Conservation (phyloP, 1,140 invertebrate species). For the Listronotus bonariensis region DNA sequence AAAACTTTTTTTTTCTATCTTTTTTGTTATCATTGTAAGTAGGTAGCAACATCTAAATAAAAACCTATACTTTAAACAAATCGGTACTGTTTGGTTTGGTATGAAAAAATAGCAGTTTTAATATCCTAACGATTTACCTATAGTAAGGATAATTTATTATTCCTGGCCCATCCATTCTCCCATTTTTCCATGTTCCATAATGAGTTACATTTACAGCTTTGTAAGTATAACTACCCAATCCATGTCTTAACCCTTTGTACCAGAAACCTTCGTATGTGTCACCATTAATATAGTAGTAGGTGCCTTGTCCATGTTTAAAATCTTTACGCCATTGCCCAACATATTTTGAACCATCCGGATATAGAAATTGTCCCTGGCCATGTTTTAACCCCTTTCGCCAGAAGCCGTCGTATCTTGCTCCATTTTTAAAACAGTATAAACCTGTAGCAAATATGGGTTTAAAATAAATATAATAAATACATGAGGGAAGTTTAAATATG, state of each 20-base stretch:
- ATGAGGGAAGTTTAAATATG: no score
- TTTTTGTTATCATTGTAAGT: no score
- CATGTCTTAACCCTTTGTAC: constrained; percentile 74
- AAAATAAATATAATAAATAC: no score
- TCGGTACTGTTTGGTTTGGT: no score
- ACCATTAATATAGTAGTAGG: constrained; percentile 74
- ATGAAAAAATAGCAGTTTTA: no score
- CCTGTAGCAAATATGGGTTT: constrained; percentile 17
- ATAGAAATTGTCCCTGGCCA: constrained; percentile 78
- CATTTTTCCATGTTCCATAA: constrained; percentile 67
- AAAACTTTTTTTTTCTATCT: no score
- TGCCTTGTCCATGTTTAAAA: constrained; percentile 79
- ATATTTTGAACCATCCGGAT: constrained; percentile 84
- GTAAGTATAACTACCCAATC: constrained; percentile 74
- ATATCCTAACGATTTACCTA: constrained; percentile 32
- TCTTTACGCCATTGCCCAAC: constrained; percentile 80
- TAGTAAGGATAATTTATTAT: constrained; percentile 65
- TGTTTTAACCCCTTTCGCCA: constrained; percentile 65
- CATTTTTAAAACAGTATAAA: constrained; percentile 70
- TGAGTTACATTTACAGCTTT: constrained; percentile 54
- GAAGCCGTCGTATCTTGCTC: constrained; percentile 56
- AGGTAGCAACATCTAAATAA: no score
- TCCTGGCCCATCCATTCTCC: constrained; percentile 69
- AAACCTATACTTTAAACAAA: no score
- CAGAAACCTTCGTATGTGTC: constrained; percentile 77